A percentile compares a stretch with the other conserved stretches of the same genome.
These are phyloP conservation scores for Psittacara wagleri DNA, from an alignment of 2,113 vertebrate genomes.

Conservation along the genomic window DNA sequence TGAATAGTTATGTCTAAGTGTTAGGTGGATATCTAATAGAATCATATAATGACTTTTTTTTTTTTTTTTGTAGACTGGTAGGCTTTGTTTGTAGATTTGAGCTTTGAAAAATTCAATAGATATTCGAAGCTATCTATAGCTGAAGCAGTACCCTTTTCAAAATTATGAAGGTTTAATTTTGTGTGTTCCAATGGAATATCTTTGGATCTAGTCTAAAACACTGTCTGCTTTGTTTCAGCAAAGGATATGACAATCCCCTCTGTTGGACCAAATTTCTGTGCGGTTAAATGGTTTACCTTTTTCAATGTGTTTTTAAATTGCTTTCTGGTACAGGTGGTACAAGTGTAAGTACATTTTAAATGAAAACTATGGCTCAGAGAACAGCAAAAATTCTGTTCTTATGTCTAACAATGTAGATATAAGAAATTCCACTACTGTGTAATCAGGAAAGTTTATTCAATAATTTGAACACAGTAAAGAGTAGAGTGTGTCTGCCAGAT, in stretches of 20 bases:
- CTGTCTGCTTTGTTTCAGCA: not conserved
- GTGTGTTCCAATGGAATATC: not conserved
- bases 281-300: not conserved
- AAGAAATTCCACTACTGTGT: not conserved
- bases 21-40: not conserved
- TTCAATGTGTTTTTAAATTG: not conserved
- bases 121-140: not conserved
- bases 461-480: not conserved
- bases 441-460: not conserved
- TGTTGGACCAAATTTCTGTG: not conserved
- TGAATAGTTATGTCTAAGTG: not conserved
- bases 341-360: not conserved
- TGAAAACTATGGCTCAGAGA: not conserved
- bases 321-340: not conserved
- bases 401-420: not conserved
- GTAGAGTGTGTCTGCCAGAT: not conserved
- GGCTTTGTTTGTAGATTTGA: not conserved
- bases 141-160: not conserved
- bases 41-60: not conserved
- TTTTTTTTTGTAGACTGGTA: not conserved
- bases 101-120: not conserved
- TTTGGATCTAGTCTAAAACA: not conserved
- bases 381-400: not conserved
- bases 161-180: not conserved
- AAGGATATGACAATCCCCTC: not conserved